Conservation (phyloP, 92 coral and sea anemone species). For the Bergia puertoricense region DNA sequence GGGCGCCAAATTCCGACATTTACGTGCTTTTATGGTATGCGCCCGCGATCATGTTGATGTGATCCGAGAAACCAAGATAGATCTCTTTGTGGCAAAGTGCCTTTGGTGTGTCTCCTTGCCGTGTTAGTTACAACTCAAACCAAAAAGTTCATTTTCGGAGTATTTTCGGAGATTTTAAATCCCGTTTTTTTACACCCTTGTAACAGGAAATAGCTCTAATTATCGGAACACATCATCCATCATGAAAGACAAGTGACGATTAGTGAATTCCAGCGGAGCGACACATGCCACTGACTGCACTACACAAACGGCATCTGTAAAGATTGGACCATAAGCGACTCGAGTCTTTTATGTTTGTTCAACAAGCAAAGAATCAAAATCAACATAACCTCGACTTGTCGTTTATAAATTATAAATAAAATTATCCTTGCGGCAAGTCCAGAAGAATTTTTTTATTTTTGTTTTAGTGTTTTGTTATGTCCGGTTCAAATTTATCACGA, state of each 20-base stretch:
- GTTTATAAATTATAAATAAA: background rate
- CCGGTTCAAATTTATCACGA: background rate
- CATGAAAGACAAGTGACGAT: constrained; percentile 5
- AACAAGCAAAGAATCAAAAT: background rate
- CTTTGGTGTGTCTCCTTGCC: background rate
- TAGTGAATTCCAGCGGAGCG: constrained; percentile 9
- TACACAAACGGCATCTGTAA: background rate
- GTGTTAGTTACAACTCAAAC: background rate
- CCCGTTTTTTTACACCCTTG: constrained; percentile 9
- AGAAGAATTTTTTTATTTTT: background rate
- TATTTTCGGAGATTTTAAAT: background rate
- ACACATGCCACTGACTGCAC: background rate
- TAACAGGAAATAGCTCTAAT: constrained; percentile 27
- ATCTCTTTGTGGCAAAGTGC: background rate
- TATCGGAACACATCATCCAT: constrained; percentile 12
- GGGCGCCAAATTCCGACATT: background rate
- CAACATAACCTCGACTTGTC: background rate
- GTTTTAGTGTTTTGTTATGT: background rate
- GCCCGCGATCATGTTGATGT: background rate
- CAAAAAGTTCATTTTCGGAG: background rate
- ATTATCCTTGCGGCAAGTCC: background rate
- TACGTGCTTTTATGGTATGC: background rate
- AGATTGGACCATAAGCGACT: background rate
- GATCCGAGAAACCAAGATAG: background rate
- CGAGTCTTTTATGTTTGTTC: background rate